These are phyloP conservation scores for Bombus breviceps DNA, from an alignment of 1,140 invertebrate genomes.

Conservation along the genomic window DNA sequence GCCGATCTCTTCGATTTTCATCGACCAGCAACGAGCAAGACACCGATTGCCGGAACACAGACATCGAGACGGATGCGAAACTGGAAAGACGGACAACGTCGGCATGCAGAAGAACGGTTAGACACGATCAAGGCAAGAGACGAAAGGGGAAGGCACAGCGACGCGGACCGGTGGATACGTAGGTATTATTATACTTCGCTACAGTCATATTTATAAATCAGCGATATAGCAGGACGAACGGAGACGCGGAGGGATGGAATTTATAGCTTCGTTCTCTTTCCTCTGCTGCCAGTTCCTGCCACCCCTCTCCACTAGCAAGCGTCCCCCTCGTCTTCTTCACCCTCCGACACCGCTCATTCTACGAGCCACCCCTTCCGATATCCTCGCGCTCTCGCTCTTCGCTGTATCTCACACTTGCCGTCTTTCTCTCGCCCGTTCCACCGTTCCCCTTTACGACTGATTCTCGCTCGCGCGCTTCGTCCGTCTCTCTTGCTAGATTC, in stretches of 20 bases:
- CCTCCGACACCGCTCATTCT: conserved; percentile 62
- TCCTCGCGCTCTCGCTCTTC: conserved; percentile 47
- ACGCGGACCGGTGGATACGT: conserved; percentile 73
- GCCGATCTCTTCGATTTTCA: not conserved
- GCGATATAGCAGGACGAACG: conserved; percentile 81
- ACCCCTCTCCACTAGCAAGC: conserved; percentile 49
- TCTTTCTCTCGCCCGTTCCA: conserved; percentile 59
- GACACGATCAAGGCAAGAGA: not conserved
- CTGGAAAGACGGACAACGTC: not conserved
- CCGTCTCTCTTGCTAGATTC: conserved; percentile 62
- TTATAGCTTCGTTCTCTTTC: conserved; percentile 82
- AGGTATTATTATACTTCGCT: conserved; percentile 83
- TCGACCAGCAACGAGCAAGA: too few relatives aligned
- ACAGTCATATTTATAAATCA: conserved; percentile 84
- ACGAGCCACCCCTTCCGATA: conserved; percentile 71
- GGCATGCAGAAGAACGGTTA: not conserved
- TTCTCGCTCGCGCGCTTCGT: conserved; percentile 48
- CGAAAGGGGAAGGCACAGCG: conserved; percentile 38
- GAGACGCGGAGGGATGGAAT: conserved; percentile 81
- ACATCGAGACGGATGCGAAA: not conserved
- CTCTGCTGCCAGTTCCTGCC: conserved; percentile 70
- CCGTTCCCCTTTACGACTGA: conserved; percentile 36
- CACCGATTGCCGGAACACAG: too few relatives aligned
- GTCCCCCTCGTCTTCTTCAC: conserved; percentile 48
- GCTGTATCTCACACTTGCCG: conserved; percentile 48